These are phyloP conservation scores for Tetheella fluctuosa DNA, from an alignment of 2,888 invertebrate species.

Conservation along the genomic window DNA sequence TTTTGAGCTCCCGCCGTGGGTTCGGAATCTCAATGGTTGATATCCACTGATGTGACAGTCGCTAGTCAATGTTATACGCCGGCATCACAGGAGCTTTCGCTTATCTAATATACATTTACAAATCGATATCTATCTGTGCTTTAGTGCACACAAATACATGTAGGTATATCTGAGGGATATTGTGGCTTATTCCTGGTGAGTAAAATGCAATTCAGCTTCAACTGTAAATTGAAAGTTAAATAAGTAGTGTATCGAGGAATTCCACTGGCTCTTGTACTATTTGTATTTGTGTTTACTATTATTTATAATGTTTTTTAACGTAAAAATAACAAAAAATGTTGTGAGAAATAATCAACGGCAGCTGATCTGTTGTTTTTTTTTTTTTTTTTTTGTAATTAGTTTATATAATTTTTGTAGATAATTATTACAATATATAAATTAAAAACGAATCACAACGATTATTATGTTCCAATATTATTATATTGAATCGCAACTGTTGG, in stretches of 20 bases:
- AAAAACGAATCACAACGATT: constrained; percentile 55
- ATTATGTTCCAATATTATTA: constrained; percentile 36
- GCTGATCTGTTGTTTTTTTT: constrained; percentile 60
- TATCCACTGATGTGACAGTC: constrained; percentile 70
- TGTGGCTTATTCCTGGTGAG: background rate
- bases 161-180: background rate
- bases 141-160: constrained; percentile 23
- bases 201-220: background rate
- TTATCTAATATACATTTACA: constrained; percentile 25
- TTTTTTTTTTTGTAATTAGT: constrained; percentile 34
- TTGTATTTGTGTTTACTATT: constrained; percentile 18
- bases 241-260: no score
- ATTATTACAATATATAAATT: constrained; percentile 47
- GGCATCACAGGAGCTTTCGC: constrained; percentile 66
- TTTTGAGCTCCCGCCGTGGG: constrained; percentile 49
- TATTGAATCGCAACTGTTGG: constrained; percentile 15
- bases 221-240: background rate
- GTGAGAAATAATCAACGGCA: constrained; percentile 54
- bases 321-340: constrained; percentile 28
- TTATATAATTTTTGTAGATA: constrained; percentile 41
- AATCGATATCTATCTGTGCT: constrained; percentile 15
- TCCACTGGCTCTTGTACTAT: background rate
- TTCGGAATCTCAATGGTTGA: constrained; percentile 61
- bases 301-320: constrained; percentile 5
- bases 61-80: constrained; percentile 77